Base-by-base conservation (phyloP, 2,113 vertebrate species). In the Corydoras sp. region DNA sequence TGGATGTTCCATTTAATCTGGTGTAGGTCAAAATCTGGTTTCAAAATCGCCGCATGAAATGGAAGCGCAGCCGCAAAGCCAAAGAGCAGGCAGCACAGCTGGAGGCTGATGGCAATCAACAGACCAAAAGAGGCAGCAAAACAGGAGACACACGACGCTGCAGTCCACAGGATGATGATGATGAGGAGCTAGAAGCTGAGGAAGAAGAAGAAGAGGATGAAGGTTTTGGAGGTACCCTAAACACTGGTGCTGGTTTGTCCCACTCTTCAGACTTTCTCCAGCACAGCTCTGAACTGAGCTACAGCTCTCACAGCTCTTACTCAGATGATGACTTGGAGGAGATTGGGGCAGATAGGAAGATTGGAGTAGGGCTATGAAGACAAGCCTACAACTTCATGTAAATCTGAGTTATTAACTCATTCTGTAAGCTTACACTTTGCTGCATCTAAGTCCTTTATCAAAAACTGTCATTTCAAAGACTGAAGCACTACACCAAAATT, bases 31-130 rank as follows among this genome's bases (percentile, higher is more conserved):
- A 92, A 74, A 92, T 92, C 69, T 92, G 91, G 91, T 92, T 92
- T 81, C 91, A 92, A 84, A 92, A 92, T 86, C 81, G 91, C 18
- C 85, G 91, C 0, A 92, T 92, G 91, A 92, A 92, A 77, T 92
- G 90, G 90, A 92, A 92, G 72, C 84, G 91, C 56, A 90, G 88
- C 58, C 90, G 87, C 32, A 92, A 92, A 84, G 80, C 82, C 56
- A 92, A 89, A 75, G 90, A 91, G 24, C 89, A 90, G 72, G 79
- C 78, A 35, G 68, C 76, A 2, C 80, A 66, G 49, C 18, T n/a
- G 76, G 73, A 76, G 58, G 35, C 75, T 55, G 82, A 83, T 64
- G 75, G 79, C 43, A 76, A 65, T 24, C 68, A 73, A 29, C 63
- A 65, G 2, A 15, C 64, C 31, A 83, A 82, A 62, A 59, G 66